These are phyloP conservation scores for Aphyosemion australe DNA, from an alignment of 2,113 vertebrate species.

Conservation along the genomic window DNA sequence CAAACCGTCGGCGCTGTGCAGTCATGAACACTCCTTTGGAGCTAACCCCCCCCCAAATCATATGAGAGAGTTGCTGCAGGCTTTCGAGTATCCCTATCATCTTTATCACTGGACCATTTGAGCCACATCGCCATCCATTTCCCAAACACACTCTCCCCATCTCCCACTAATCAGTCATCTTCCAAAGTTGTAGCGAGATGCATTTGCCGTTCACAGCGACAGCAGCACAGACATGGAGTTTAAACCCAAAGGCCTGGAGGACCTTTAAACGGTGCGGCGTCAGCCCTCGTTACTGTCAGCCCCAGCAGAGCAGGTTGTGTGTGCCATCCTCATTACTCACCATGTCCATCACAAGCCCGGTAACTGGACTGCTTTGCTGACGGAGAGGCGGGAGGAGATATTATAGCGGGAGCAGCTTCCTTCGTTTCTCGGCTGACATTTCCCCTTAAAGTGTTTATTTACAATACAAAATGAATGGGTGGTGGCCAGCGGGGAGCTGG, in stretches of 20 bases:
- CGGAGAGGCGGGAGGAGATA: constrained; percentile 40
- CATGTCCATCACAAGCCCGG: constrained; percentile 59
- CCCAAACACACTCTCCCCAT: constrained; percentile 6
- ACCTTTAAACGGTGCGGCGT: constrained; percentile 67
- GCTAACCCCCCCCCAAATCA: constrained; percentile 11
- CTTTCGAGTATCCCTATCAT: constrained; percentile 41
- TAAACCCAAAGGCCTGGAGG: constrained; percentile 51
- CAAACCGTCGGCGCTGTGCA: constrained; percentile 34
- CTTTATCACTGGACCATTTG: constrained; percentile 45
- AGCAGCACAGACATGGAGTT: constrained; percentile 40
- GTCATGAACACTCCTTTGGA: constrained; percentile 1
- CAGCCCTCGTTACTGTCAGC: constrained; percentile 70
- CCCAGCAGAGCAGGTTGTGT: constrained; percentile 61
- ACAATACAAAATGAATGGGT: constrained; percentile 61
- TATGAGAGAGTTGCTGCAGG: constrained; percentile 27
- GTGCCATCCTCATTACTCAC: constrained; percentile 68
- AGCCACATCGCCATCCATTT: constrained; percentile 19
- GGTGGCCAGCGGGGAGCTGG: constrained; percentile 56
- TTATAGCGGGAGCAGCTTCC: constrained; percentile 44
- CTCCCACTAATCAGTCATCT: constrained; percentile 42
- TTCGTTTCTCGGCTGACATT: constrained; percentile 60
- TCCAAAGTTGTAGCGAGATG: constrained; percentile 48
- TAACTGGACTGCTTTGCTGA: constrained; percentile 33
- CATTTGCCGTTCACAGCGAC: constrained; percentile 39
- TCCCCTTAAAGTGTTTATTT: constrained; percentile 74